These are phyloP conservation scores for Drosophila borborema DNA, from an alignment of 2,888 invertebrate genomes.

Conservation along the genomic window DNA sequence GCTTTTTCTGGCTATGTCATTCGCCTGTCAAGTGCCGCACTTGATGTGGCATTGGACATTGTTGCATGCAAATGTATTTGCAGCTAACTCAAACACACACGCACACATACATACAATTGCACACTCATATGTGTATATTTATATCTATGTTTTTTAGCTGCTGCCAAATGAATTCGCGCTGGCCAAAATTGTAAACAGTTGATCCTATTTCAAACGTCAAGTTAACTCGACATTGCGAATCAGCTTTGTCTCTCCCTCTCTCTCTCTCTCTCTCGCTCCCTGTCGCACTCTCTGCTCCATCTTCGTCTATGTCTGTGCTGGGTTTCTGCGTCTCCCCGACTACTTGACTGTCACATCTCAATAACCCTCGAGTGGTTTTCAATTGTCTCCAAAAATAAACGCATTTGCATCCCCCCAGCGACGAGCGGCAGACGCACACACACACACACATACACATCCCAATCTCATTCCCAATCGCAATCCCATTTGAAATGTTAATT, in stretches of 20 bases:
- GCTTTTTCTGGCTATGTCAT: constrained; percentile 40
- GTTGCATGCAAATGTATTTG: constrained; percentile 21
- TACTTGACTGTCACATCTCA: constrained; percentile 81
- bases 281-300: not conserved
- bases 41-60: constrained; percentile 46
- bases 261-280: not conserved
- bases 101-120: not conserved
- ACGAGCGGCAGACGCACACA: constrained; percentile 18
- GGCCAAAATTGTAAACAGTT: constrained; percentile 43
- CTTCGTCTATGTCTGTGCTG: constrained; percentile 11
- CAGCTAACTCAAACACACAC: not conserved
- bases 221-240: constrained; percentile 60
- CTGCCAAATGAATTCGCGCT: constrained; percentile 34
- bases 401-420: constrained; percentile 73
- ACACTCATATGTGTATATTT: not conserved
- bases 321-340: constrained; percentile 52
- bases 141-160: constrained; percentile 22
- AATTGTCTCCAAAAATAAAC: constrained; percentile 82
- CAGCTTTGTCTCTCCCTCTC: constrained; percentile 1
- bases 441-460: constrained; percentile 15
- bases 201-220: constrained; percentile 79
- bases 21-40: constrained; percentile 48
- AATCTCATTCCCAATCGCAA: constrained; percentile 47
- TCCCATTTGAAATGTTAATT: constrained; percentile 79
- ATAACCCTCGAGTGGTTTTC: constrained; percentile 82